Base-by-base conservation (phyloP, 2,888 invertebrate genomes). In the Eucera pruinosa region DNA sequence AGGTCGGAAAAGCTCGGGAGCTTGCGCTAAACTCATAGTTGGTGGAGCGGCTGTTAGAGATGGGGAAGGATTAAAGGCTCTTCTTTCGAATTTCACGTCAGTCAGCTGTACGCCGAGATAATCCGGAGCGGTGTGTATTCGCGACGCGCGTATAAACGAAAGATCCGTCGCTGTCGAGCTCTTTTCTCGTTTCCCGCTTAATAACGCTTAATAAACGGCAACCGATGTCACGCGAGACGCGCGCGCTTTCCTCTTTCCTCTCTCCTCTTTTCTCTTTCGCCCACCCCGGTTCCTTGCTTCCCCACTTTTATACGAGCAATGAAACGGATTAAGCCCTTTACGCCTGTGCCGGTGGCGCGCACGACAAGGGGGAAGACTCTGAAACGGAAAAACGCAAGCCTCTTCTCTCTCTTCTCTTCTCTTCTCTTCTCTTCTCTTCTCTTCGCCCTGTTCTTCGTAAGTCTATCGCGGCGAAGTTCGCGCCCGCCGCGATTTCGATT, bases 61-160 rank as follows among this genome's bases (percentile, higher is more conserved):
- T 73, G 69, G 57, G 81, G 76, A 70, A 61, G 89, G 89, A 89
- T 90, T 90, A 90, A 90, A 88, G 88, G 90, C 88, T 90, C 86
- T 87, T 80, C 86, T 86, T 89, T 89, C 89, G 87, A 88, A 87
- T 90, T 89, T 89, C 87, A 81, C 85, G 89, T 89, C 89, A 89
- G 88, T 90, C 89, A 88, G 83, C 82, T 81, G 83, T 79, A 71
- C 84, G 78, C 83, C 64, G 57, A 84, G 84, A 83, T 90, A 88
- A 90, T 90, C 89, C 89, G 71, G 64, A 54, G 76, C 80, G 82
- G 82, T 84, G 82, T 86, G 85, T 86, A 87, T 89, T 85, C 86
- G 82, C 84, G 80, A 80, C 84, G 83, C 83, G 86, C 86, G 87
- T 88, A 88, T 83, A 85, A 88, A 88, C 88, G 88, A 88, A 86